phyloP scores from a whole-genome alignment of 2,888 invertebrate species.

The Pseudanteris insignis region DNA sequence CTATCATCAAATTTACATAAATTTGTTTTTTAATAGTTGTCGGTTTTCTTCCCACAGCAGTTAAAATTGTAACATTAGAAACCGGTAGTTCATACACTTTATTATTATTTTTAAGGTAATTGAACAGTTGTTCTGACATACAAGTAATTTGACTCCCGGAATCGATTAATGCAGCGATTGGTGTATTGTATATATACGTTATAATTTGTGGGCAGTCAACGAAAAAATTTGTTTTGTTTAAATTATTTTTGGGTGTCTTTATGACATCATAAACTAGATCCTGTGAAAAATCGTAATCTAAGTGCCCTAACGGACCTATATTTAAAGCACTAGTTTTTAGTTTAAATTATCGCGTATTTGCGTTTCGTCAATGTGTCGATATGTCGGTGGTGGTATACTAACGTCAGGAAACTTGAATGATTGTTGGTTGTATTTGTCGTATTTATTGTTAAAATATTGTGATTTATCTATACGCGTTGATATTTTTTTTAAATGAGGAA shows the following conservation, averaged over 20 bases:
- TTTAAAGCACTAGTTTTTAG: slow-evolving; percentile 13
- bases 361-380: not conserved
- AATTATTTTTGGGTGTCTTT: too few relatives aligned
- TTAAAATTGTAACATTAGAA: slow-evolving; percentile 1
- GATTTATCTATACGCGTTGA: too few relatives aligned
- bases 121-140: slow-evolving; percentile 12
- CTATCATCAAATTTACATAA: slow-evolving; percentile 1
- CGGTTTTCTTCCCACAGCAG: slow-evolving; percentile 1
- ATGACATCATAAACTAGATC: slow-evolving; percentile 2
- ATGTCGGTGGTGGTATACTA: slow-evolving; percentile 3
- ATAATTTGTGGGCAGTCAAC: slow-evolving; percentile 12
- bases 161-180: slow-evolving; percentile 7
- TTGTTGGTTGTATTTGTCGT: too few relatives aligned
- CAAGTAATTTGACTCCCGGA: slow-evolving; percentile 13
- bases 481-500: too few relatives aligned
- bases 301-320: slow-evolving; percentile 7
- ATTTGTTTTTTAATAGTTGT: slow-evolving; percentile 8
- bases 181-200: not conserved
- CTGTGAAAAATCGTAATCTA: slow-evolving; percentile 13
- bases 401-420: too few relatives aligned
- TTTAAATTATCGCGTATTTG: slow-evolving; percentile 2
- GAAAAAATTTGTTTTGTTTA: too few relatives aligned
- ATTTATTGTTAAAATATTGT: too few relatives aligned
- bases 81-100: not conserved
- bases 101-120: slow-evolving; percentile 4